A percentile compares a stretch with the other conserved stretches of the same genome.
These are phyloP conservation scores for Idaea straminata DNA, from an alignment of 2,888 invertebrate species.

Conservation along the genomic window DNA sequence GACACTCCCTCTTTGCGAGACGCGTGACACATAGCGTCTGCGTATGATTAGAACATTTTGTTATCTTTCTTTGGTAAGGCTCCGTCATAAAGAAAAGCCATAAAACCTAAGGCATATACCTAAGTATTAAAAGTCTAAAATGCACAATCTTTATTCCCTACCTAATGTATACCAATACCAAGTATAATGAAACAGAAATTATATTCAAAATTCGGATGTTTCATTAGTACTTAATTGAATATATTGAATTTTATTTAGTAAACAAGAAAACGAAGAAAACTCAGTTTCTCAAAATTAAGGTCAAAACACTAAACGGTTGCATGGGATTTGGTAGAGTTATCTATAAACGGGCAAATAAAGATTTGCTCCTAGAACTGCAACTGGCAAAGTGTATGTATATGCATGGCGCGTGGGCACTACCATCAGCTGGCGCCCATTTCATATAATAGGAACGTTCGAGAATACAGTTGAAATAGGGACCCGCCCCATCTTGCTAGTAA, in stretches of 20 bases:
- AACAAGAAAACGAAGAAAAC: too few species aligned
- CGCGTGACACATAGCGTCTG: slow-evolving; percentile 61
- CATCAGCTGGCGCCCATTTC: slow-evolving; percentile 22
- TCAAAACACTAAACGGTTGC: not conserved
- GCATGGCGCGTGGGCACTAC: slow-evolving; percentile 14
- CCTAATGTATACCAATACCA: too few species aligned
- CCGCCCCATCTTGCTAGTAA: slow-evolving; percentile 45
- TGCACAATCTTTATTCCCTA: too few species aligned
- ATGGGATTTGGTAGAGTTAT: not conserved
- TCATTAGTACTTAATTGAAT: too few species aligned
- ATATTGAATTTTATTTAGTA: too few species aligned
- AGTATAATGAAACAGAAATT: too few species aligned
- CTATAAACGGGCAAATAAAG: not conserved
- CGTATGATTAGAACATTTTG: slow-evolving; percentile 39
- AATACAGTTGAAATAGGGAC: slow-evolving; percentile 39
- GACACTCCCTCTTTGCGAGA: slow-evolving; percentile 48
- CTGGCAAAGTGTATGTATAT: slow-evolving; percentile 14
- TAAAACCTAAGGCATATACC: slow-evolving; percentile 22
- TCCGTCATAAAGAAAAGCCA: slow-evolving; percentile 44
- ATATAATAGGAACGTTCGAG: slow-evolving; percentile 52
- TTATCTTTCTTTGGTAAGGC: slow-evolving; percentile 44
- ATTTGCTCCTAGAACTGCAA: slow-evolving; percentile 8
- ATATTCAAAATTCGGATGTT: too few species aligned
- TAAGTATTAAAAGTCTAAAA: slow-evolving; percentile 30
- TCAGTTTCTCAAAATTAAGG: too few species aligned